Evolutionary conservation across 35 echinoderm and acorn worm species (phyloP).

Genomic region (Amphiura filiformis): DNA sequence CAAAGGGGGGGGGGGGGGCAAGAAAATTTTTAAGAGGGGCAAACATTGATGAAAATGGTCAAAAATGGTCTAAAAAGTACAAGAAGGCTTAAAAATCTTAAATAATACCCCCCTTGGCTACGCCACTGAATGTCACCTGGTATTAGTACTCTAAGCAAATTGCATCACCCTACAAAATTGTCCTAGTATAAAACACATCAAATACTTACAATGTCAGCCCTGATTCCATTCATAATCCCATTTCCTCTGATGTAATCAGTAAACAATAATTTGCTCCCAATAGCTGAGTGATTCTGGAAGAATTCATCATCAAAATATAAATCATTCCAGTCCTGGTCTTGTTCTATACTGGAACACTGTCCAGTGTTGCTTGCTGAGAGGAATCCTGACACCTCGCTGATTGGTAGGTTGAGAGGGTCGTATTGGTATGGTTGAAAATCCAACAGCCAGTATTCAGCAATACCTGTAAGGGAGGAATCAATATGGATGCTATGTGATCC

Average conservation of each 20-base stretch:
- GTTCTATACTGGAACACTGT: slow-evolving; percentile 54
- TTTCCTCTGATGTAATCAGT: slow-evolving; percentile 35
- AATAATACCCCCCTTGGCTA: too few relatives aligned
- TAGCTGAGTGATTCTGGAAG: slow-evolving; percentile 34
- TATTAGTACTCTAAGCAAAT: too few relatives aligned
- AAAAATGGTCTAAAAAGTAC: too few relatives aligned
- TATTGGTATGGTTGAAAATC: slow-evolving; percentile 75
- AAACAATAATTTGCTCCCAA: slow-evolving; percentile 52
- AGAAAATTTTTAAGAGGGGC: too few relatives aligned
- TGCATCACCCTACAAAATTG: too few relatives aligned
- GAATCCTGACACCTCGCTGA: slow-evolving; percentile 19
- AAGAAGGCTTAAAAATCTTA: too few relatives aligned
- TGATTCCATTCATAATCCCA: slow-evolving; percentile 18
- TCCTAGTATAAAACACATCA: too few relatives aligned
- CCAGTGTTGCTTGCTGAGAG: slow-evolving; percentile 46
- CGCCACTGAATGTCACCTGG: too few relatives aligned
- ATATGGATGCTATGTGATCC: too few relatives aligned
- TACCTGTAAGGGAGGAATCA: slow-evolving; percentile 38
- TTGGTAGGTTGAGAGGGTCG: not conserved
- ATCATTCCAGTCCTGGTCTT: slow-evolving; percentile 22
- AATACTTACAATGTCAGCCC: too few relatives aligned
- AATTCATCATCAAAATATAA: slow-evolving; percentile 64
- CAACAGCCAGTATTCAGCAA: slow-evolving; percentile 67
- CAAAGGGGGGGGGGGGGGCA: too few relatives aligned
- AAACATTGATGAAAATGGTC: too few relatives aligned